Evolutionary conservation across 2,113 vertebrate genomes (phyloP).

Genomic region (Saguinus imperator): DNA sequence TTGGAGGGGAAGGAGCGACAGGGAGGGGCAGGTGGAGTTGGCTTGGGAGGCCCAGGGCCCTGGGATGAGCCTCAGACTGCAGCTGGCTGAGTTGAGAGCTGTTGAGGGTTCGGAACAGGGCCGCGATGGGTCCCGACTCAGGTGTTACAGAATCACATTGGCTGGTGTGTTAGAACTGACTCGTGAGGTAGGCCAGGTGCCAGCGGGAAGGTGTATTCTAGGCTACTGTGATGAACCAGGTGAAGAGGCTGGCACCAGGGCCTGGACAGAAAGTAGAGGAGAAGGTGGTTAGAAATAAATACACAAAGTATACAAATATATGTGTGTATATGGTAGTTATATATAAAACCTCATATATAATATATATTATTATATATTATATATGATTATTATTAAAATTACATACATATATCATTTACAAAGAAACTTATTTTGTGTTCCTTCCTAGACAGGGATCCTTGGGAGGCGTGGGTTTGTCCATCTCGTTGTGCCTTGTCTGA

Average conservation of each 20-base stretch:
- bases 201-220: neutral
- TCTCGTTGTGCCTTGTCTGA: neutral
- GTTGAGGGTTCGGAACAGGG: neutral
- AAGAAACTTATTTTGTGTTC: neutral
- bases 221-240: neutral
- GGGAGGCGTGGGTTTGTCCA: neutral
- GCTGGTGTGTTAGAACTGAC: neutral
- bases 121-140: neutral
- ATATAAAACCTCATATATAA: neutral
- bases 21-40: neutral
- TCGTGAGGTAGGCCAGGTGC: neutral
- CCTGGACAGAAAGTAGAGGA: neutral
- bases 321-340: too few species aligned
- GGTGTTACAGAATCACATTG: neutral
- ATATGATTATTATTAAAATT: too few species aligned
- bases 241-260: neutral
- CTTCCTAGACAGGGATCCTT: neutral
- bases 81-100: neutral
- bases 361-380: neutral
- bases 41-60: too few species aligned
- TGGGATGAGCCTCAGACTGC: too few species aligned
- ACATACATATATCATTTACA: neutral
- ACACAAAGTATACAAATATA: neutral
- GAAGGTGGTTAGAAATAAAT: too few species aligned
- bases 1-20: neutral